These are phyloP conservation scores for Stegastes partitus DNA, from an alignment of 2,113 vertebrate species.

Conservation along the genomic window DNA sequence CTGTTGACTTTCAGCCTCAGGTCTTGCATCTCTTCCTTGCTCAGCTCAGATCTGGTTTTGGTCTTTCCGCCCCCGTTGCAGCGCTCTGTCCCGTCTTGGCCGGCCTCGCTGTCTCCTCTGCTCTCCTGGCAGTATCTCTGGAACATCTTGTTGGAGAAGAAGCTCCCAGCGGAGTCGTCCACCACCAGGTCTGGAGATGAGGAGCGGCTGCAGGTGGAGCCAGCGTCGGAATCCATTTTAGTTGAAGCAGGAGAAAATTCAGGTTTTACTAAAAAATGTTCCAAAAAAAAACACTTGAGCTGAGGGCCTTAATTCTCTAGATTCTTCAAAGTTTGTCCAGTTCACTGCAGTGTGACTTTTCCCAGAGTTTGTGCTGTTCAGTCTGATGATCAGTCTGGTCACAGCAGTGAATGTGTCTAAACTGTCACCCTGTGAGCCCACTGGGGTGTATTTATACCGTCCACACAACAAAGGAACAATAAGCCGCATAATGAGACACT, in stretches of 20 bases:
- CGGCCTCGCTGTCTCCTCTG: conserved; percentile 14
- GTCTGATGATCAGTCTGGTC: conserved; percentile 46
- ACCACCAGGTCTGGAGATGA: conserved; percentile 87
- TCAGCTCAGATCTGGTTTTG: conserved; percentile 61
- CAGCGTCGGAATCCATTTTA: conserved; percentile 85
- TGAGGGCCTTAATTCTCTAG: not conserved
- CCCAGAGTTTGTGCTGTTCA: conserved; percentile 33
- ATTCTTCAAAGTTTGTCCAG: conserved; percentile 6
- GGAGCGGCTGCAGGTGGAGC: conserved; percentile 85
- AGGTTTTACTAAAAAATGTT: not conserved
- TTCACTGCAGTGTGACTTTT: conserved; percentile 36
- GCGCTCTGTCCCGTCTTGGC: conserved; percentile 39
- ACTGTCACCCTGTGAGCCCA: conserved; percentile 71
- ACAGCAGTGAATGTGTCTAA: conserved; percentile 56
- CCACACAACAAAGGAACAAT: conserved; percentile 87
- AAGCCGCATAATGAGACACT: conserved; percentile 86
- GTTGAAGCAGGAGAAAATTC: conserved; percentile 19
- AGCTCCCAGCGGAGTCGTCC: conserved; percentile 74
- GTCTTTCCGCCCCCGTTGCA: conserved; percentile 49
- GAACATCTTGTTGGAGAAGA: conserved; percentile 85
- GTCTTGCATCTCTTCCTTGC: conserved; percentile 82
- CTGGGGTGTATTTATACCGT: conserved; percentile 84
- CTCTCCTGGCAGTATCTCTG: conserved; percentile 78
- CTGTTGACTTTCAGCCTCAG: conserved; percentile 89
- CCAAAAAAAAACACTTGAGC: conserved; percentile 3